A percentile compares a stretch with the other conserved stretches of the same genome.
Evolutionary conservation across 2,888 invertebrate species (phyloP).

Genomic region (Litoditis marina): DNA sequence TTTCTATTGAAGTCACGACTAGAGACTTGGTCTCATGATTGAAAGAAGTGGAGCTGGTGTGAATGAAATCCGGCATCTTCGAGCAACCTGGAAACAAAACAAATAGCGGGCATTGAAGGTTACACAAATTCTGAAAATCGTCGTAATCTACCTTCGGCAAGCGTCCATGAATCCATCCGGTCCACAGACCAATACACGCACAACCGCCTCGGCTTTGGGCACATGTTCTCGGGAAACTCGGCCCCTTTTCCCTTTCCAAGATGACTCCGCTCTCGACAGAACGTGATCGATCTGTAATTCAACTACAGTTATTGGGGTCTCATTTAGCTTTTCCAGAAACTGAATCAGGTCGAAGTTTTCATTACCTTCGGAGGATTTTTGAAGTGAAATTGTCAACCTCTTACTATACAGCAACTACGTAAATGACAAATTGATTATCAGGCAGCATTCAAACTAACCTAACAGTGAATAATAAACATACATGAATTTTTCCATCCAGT

Average conservation of each 20-base stretch:
- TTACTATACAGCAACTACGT: no score
- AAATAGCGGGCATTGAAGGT: neutral
- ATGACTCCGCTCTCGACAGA: slow-evolving; percentile 4
- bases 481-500: slow-evolving; percentile 3
- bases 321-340: neutral
- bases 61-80: neutral
- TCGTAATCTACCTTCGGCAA: neutral
- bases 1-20: no score
- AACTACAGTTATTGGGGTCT: neutral
- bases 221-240: slow-evolving; percentile 6
- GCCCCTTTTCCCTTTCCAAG: slow-evolving; percentile 12
- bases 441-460: no score
- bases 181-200: slow-evolving; percentile 12
- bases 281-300: slow-evolving; percentile 11
- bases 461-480: no score
- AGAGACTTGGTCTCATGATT: no score
- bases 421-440: no score
- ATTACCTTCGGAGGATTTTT: no score
- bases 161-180: slow-evolving; percentile 16
- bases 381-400: no score
- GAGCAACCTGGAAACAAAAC: neutral
- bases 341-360: no score
- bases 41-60: no score
- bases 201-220: neutral
- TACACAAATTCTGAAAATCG: neutral